These are phyloP conservation scores for Dicrurus megarhynchus DNA, from an alignment of 2,113 vertebrate genomes.

Conservation along the genomic window DNA sequence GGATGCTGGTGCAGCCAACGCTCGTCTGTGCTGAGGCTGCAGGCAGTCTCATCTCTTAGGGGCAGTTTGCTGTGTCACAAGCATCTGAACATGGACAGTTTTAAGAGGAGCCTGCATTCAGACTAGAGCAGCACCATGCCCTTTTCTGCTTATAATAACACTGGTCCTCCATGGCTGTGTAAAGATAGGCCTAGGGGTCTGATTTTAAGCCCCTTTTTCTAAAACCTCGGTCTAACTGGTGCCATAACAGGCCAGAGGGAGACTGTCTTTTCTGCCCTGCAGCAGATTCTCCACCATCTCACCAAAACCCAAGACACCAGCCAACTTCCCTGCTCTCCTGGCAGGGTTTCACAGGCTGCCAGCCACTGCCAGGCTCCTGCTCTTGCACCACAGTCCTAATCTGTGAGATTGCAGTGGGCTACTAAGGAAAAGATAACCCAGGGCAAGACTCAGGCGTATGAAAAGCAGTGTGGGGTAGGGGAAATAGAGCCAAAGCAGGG, in stretches of 20 bases:
- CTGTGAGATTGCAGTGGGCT: background rate
- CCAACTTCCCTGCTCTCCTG: background rate
- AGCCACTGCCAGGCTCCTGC: background rate
- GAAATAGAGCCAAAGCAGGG: background rate
- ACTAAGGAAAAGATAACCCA: background rate
- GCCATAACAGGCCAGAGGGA: background rate
- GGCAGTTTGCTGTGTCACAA: background rate
- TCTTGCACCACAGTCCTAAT: background rate
- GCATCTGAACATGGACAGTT: background rate
- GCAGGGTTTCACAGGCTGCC: background rate
- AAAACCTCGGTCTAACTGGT: background rate
- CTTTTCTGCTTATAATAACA: accelerated
- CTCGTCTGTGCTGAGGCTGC: background rate
- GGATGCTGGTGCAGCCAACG: background rate
- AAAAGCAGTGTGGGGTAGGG: background rate
- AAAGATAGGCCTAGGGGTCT: background rate
- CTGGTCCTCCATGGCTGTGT: background rate
- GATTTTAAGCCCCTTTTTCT: background rate
- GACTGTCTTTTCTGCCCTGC: background rate
- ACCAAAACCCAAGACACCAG: background rate
- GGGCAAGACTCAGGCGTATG: background rate
- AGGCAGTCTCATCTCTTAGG: background rate
- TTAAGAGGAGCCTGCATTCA: background rate
- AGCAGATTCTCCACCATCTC: background rate
- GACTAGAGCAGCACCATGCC: background rate